These are phyloP conservation scores for Arrhopalites spinosus DNA, from an alignment of 2,888 invertebrate genomes.

Conservation along the genomic window DNA sequence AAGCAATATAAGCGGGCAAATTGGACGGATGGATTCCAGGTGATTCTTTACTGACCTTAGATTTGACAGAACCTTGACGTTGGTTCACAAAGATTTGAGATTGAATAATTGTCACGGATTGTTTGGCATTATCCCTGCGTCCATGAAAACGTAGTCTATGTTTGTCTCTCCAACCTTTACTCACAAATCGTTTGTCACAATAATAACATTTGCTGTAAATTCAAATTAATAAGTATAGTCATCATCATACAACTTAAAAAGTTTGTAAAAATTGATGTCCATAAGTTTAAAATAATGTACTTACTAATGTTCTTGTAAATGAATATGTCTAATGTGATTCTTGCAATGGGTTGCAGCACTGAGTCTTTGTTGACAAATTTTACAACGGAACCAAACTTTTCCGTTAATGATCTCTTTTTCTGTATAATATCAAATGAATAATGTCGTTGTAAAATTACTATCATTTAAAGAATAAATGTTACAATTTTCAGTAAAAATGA, in stretches of 20 bases:
- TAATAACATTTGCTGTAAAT: neutral
- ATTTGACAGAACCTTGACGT: neutral
- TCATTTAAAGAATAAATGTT: neutral
- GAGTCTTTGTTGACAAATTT: neutral
- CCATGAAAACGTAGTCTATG: neutral
- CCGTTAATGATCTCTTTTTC: neutral
- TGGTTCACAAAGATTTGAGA: neutral
- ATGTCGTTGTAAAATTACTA: neutral
- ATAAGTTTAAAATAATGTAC: too few relatives aligned
- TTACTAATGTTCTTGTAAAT: slow-evolving; percentile 8
- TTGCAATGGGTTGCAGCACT: neutral
- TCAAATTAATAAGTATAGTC: too few relatives aligned
- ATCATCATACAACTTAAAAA: too few relatives aligned
- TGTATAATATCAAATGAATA: neutral
- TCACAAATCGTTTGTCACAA: neutral
- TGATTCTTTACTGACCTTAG: neutral
- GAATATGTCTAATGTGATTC: slow-evolving; percentile 17
- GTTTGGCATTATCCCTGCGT: neutral
- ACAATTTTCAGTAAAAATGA: neutral
- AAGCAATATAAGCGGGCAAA: neutral
- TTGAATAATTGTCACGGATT: neutral
- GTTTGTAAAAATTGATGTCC: too few relatives aligned
- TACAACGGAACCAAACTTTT: neutral
- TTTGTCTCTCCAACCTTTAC: neutral
- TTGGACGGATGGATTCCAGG: slow-evolving; percentile 2